Base-by-base conservation (phyloP, 2,888 invertebrate species). In the Brenthis daphne region DNA sequence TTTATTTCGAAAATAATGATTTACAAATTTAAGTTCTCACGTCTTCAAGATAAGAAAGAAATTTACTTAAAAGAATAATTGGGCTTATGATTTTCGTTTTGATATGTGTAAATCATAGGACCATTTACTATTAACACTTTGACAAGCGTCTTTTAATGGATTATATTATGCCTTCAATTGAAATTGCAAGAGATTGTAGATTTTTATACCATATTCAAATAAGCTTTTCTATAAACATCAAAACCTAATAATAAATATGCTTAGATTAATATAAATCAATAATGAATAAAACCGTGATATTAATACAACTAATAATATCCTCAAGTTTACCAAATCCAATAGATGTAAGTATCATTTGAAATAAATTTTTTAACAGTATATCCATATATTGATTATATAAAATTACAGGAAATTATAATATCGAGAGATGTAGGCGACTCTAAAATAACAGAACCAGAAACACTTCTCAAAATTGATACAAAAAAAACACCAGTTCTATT, bases 231-330 rank as follows among this genome's bases (percentile, higher is more conserved):
- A 53, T 63, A 63, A 63, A 63, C 53, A 37, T 20, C 43, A 37
- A 4, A 20, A 20, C 53, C 13, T 37, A 63, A 54, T 47, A 8
- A 55, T 3, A 47, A 67, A 53, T 56, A 64, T 69, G 64, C 11
- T 61, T 12, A 57, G 50, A 48, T 29, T 68, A 54, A 50, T 58
- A 16, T 43, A 14, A n/a, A 33, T 50, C 16, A 51, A 71, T 63
- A 60, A 71, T 71, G 71, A 71, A 65, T 58, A 58, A 63, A 6
- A 68, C 37, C 4, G 50, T 65, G 50, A 6, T 71, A 43, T 29
- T 68, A 37, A 33, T 71, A n/a, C 47, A 68, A 0, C 14, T 71
- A 20, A 24, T 68, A 14, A 47, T 68, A 16, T 33, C 57, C 43
- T 55, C 63, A n/a, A 24, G 65, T n/a, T 57, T 65, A 33, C 43